Evolutionary conservation across 1,140 invertebrate genomes (phyloP).

Genomic region (Trialeurodes vaporariorum): DNA sequence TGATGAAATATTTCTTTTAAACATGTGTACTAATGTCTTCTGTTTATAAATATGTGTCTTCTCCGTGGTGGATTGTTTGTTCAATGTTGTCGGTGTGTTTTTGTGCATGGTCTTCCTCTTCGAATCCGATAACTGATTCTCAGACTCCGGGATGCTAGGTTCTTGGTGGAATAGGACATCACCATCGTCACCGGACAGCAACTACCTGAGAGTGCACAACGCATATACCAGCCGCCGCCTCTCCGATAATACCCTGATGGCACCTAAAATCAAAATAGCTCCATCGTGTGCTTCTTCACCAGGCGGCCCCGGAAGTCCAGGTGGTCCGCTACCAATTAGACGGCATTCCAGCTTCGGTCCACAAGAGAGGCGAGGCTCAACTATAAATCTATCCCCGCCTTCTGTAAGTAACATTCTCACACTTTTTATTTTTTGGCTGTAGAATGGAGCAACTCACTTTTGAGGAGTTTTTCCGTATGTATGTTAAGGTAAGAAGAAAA

Average conservation of each 20-base stretch:
- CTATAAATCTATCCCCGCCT: conserved; percentile 72
- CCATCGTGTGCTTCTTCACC: conserved; percentile 76
- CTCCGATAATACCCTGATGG: conserved; percentile 81
- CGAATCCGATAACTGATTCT: background rate
- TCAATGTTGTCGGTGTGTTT: conserved; percentile 6
- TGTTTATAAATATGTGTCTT: too few species aligned
- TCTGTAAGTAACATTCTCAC: conserved; percentile 70
- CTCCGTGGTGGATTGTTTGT: background rate
- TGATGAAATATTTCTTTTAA: too few species aligned
- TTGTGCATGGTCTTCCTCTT: background rate
- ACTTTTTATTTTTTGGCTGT: too few species aligned
- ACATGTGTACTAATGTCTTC: too few species aligned
- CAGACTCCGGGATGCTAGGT: conserved; percentile 48
- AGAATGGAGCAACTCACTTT: too few species aligned
- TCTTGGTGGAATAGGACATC: conserved; percentile 59
- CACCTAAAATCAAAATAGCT: conserved; percentile 72
- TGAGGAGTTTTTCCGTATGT: too few species aligned
- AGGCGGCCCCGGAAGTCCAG: conserved; percentile 64
- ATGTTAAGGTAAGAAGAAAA: too few species aligned
- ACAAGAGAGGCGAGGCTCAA: conserved; percentile 70
- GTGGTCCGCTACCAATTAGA: conserved; percentile 60
- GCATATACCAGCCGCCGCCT: conserved; percentile 69
- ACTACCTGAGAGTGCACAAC: conserved; percentile 71
- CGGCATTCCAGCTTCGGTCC: conserved; percentile 81
- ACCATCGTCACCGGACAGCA: conserved; percentile 67